These are phyloP conservation scores for Leptodactylus fuscus DNA, from an alignment of 2,113 vertebrate genomes.

Conservation along the genomic window DNA sequence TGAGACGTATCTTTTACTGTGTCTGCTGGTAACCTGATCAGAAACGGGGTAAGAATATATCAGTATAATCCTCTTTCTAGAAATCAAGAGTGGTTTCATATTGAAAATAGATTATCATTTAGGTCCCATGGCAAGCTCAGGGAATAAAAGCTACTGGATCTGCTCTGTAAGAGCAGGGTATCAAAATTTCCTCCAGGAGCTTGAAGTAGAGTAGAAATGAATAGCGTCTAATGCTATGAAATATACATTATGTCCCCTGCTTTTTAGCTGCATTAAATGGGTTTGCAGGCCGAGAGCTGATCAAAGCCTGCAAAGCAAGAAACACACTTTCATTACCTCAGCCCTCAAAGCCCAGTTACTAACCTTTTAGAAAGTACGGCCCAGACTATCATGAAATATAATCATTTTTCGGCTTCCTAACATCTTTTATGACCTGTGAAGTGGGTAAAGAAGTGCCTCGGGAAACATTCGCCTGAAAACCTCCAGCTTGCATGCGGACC, in stretches of 20 bases:
- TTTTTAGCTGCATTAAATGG: conserved; percentile 52
- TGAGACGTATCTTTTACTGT: conserved; percentile 15
- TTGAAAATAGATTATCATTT: conserved; percentile 47
- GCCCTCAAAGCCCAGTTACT: conserved; percentile 51
- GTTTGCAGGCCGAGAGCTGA: conserved; percentile 55
- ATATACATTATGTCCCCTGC: conserved; percentile 36
- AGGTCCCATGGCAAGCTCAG: not conserved
- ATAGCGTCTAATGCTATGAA: conserved; percentile 30
- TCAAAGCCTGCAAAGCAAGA: conserved; percentile 41
- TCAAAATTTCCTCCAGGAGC: conserved; percentile 32
- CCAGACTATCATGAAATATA: conserved; percentile 58
- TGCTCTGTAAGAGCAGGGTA: conserved; percentile 22
- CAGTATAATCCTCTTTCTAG: conserved; percentile 21
- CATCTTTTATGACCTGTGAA: conserved; percentile 54
- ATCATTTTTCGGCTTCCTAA: conserved; percentile 53
- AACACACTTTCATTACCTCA: conserved; percentile 55
- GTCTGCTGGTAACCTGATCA: conserved; percentile 26
- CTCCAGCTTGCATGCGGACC: conserved; percentile 52
- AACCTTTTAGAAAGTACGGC: conserved; percentile 48
- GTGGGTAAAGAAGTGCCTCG: conserved; percentile 45
- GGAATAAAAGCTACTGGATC: conserved; percentile 4
- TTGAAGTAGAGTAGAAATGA: conserved; percentile 14
- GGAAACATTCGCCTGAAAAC: conserved; percentile 53
- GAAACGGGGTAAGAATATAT: not conserved
- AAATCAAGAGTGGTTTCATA: conserved; percentile 35